phyloP scores from a whole-genome alignment of 2,113 vertebrate genomes.

The Ascaphus truei region DNA sequence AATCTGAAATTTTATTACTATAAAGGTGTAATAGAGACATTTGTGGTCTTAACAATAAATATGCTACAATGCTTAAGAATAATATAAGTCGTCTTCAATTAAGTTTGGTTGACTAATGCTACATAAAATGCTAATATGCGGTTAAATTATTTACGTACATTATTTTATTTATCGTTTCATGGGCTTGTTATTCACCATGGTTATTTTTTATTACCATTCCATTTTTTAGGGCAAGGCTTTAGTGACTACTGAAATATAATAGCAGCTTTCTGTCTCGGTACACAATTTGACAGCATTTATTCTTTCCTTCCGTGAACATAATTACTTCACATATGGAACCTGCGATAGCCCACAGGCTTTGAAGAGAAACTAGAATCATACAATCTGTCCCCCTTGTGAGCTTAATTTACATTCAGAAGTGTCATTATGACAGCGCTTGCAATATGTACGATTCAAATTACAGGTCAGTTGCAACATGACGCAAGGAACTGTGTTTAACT shows the following conservation, averaged over 20 bases:
- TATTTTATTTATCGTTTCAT: constrained; percentile 63
- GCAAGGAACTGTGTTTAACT: constrained; percentile 66
- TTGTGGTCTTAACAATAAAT: too few relatives aligned
- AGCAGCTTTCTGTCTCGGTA: constrained; percentile 69
- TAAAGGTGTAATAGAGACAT: too few relatives aligned
- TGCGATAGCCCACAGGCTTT: constrained; percentile 78
- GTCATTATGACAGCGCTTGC: constrained; percentile 72
- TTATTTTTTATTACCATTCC: constrained; percentile 68
- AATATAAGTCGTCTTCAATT: too few relatives aligned
- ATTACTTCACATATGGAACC: constrained; percentile 84
- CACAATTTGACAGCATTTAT: constrained; percentile 80
- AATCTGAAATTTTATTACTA: too few relatives aligned
- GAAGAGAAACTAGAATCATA: constrained; percentile 71
- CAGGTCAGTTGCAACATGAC: constrained; percentile 70
- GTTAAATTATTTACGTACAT: too few relatives aligned
- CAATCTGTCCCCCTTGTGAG: constrained; percentile 76
- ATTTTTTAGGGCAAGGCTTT: constrained; percentile 67
- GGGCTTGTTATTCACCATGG: too few relatives aligned
- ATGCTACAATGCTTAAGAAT: too few relatives aligned
- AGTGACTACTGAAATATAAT: constrained; percentile 73
- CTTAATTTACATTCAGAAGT: constrained; percentile 76
- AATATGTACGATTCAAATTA: constrained; percentile 71
- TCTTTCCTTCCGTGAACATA: constrained; percentile 80
- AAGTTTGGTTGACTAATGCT: too few relatives aligned
- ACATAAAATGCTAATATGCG: too few relatives aligned